Percentiles rank a stretch among this genome's conserved stretches.
phyloP scores from a whole-genome alignment of 2,113 vertebrate species.

The Hydrolagus affinis region DNA sequence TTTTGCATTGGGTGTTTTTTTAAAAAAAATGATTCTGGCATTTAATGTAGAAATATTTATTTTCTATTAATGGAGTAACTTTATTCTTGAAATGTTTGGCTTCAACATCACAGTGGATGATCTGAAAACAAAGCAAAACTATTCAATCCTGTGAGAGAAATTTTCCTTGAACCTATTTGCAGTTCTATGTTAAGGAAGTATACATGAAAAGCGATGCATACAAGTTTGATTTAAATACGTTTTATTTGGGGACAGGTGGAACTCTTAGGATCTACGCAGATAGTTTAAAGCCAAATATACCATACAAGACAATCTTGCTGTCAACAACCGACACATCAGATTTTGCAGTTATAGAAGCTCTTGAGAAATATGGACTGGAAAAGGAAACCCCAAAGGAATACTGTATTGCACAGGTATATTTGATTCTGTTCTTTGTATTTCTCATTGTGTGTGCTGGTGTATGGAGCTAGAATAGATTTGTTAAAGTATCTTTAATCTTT shows the following conservation, averaged over 20 bases:
- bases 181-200: not conserved
- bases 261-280: slow-evolving; percentile 92
- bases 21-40: too few relatives aligned
- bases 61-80: too few relatives aligned
- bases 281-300: slow-evolving; percentile 93
- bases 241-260: slow-evolving; percentile 63
- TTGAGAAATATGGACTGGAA: slow-evolving; percentile 94
- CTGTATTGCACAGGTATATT: slow-evolving; percentile 83
- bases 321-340: slow-evolving; percentile 88
- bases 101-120: too few relatives aligned
- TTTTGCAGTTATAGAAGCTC: slow-evolving; percentile 86
- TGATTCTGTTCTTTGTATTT: slow-evolving; percentile 5
- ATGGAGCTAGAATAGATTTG: not conserved
- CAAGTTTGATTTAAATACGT: not conserved
- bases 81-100: too few relatives aligned
- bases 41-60: too few relatives aligned
- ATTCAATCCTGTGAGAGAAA: not conserved
- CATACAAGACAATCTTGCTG: slow-evolving; percentile 92
- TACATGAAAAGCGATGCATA: not conserved
- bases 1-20: too few relatives aligned
- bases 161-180: not conserved
- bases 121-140: too few relatives aligned
- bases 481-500: not conserved
- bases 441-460: not conserved
- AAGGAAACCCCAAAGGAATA: slow-evolving; percentile 90